phyloP scores from a whole-genome alignment of 2,113 vertebrate species.

The Rynchops niger region DNA sequence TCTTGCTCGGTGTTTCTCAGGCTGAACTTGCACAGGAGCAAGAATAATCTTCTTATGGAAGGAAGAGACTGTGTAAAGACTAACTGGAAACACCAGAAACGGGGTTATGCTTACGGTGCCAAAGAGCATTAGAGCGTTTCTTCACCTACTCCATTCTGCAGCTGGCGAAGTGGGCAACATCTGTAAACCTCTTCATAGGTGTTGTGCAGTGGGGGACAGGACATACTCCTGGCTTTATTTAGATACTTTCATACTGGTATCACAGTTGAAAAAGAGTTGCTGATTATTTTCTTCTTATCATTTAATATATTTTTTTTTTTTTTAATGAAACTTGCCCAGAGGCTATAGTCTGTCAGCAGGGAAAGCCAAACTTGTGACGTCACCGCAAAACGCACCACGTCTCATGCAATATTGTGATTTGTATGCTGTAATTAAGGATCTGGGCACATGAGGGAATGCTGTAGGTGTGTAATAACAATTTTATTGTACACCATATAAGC shows the following conservation, averaged over 20 bases:
- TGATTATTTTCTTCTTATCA: neutral
- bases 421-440: neutral
- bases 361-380: neutral
- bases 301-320: neutral
- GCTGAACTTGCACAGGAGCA: neutral
- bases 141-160: neutral
- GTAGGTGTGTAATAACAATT: neutral
- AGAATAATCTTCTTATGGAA: neutral
- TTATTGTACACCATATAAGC: neutral
- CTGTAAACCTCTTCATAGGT: neutral
- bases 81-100: neutral
- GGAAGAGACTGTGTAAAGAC: neutral
- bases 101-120: neutral
- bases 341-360: neutral
- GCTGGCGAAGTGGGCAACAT: neutral
- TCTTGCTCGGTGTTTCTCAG: neutral
- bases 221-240: neutral
- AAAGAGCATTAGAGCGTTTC: neutral
- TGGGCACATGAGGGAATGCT: neutral
- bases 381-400: accelerated
- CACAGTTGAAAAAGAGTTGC: neutral
- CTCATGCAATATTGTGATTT: neutral
- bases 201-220: neutral
- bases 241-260: neutral
- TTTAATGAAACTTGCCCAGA: neutral